Percentiles rank a stretch among this genome's conserved stretches.
Conservation (phyloP, 2,888 invertebrate genomes). For the Carabus problematicus region DNA sequence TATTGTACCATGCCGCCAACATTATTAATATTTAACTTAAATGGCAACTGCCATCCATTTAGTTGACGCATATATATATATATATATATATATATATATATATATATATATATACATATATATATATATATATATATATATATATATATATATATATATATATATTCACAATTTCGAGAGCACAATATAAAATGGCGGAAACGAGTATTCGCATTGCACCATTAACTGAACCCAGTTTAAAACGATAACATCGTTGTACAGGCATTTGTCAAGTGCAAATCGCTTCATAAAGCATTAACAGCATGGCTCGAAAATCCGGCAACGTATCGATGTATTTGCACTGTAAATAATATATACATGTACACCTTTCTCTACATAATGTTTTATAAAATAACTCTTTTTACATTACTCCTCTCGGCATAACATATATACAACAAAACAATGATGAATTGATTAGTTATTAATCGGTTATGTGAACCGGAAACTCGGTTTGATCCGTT, state of each 20-base stretch:
- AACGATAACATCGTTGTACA: conserved; percentile 9
- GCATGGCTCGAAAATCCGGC: neutral
- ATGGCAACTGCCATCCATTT: neutral
- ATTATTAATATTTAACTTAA: too few relatives aligned
- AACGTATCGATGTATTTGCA: too few relatives aligned
- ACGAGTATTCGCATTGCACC: conserved; percentile 8
- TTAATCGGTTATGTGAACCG: too few relatives aligned
- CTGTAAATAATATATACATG: too few relatives aligned
- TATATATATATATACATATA: conserved; percentile 13
- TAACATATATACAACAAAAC: too few relatives aligned
- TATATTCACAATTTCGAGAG: neutral
- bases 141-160: conserved; percentile 14
- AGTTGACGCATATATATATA: conserved; percentile 18
- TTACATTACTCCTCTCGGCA: too few relatives aligned
- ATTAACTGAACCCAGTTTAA: conserved; percentile 8
- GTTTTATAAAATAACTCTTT: too few relatives aligned
- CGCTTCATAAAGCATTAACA: conserved; percentile 10
- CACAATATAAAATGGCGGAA: conserved; percentile 3
- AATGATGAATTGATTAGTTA: too few relatives aligned
- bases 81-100: conserved; percentile 15
- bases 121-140: conserved; percentile 14
- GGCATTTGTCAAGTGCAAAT: conserved; percentile 8
- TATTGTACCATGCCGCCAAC: too few relatives aligned
- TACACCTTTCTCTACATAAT: too few relatives aligned
- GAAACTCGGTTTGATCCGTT: too few relatives aligned